phyloP scores from a whole-genome alignment of 2,797 vertebrate species.

The Intellagama lesueurii region DNA sequence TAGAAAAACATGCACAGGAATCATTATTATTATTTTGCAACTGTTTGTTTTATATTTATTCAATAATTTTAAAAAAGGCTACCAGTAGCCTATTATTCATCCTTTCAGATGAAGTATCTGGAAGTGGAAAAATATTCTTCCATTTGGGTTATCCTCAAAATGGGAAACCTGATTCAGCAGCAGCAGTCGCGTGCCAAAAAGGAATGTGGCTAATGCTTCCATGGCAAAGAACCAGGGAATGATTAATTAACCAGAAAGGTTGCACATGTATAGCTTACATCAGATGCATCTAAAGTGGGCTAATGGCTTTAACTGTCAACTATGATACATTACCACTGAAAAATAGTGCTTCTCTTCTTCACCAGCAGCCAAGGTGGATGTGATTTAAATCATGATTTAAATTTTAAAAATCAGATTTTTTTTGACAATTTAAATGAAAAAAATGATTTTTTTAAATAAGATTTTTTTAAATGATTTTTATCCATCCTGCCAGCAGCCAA shows the following conservation, averaged over 20 bases:
- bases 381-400: too few relatives aligned
- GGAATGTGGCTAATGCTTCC: not conserved
- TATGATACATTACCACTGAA: not conserved
- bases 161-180: not conserved
- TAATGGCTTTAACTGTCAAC: slow-evolving; percentile 39
- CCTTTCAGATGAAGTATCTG: not conserved
- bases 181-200: not conserved
- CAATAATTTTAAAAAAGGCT: not conserved
- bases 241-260: not conserved
- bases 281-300: slow-evolving; percentile 22
- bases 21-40: not conserved
- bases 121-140: not conserved
- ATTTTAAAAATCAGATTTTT: too few relatives aligned
- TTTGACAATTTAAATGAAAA: too few relatives aligned
- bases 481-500: not conserved
- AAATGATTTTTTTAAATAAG: too few relatives aligned
- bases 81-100: not conserved
- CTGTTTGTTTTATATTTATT: not conserved
- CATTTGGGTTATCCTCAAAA: not conserved
- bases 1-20: not conserved
- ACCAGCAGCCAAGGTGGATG: not conserved
- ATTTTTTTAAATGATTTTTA: too few relatives aligned
- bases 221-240: slow-evolving; percentile 12
- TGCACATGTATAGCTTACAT: not conserved
- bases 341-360: not conserved